Percentiles rank a stretch among this genome's conserved stretches.
Conservation (phyloP, 2,113 vertebrate genomes). For the Phrynosoma platyrhinos region DNA sequence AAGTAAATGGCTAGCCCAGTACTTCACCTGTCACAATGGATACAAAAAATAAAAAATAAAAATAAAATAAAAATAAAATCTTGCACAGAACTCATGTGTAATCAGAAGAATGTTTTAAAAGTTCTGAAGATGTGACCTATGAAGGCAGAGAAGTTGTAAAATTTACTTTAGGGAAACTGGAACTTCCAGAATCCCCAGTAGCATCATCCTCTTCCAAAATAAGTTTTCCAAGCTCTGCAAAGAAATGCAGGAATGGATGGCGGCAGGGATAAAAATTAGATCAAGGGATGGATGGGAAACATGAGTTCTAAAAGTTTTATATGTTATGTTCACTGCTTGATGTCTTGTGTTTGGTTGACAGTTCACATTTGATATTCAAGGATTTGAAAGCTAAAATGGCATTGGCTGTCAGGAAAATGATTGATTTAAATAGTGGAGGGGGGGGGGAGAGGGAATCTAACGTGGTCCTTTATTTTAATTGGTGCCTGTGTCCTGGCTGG, state of each 20-base stretch:
- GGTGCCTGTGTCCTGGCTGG: constrained; percentile 9
- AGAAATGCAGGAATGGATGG: not conserved
- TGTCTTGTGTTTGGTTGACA: not conserved
- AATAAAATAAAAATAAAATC: too few species aligned
- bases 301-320: not conserved
- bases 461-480: not conserved
- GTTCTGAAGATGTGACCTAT: not conserved
- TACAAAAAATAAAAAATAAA: too few species aligned
- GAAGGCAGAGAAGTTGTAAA: not conserved
- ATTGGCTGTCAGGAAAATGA: not conserved
- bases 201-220: too few species aligned
- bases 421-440: constrained; percentile 6
- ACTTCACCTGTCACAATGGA: not conserved
- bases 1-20: not conserved
- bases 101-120: not conserved
- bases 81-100: not conserved
- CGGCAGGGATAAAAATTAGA: not conserved
- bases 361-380: not conserved
- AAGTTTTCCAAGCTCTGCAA: too few species aligned
- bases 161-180: too few species aligned
- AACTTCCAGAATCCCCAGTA: too few species aligned
- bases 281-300: not conserved
- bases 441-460: too few species aligned
- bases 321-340: not conserved
- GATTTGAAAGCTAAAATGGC: constrained; percentile 1